These are phyloP conservation scores for Melieria picta DNA, from an alignment of 2,888 invertebrate genomes.

Conservation along the genomic window DNA sequence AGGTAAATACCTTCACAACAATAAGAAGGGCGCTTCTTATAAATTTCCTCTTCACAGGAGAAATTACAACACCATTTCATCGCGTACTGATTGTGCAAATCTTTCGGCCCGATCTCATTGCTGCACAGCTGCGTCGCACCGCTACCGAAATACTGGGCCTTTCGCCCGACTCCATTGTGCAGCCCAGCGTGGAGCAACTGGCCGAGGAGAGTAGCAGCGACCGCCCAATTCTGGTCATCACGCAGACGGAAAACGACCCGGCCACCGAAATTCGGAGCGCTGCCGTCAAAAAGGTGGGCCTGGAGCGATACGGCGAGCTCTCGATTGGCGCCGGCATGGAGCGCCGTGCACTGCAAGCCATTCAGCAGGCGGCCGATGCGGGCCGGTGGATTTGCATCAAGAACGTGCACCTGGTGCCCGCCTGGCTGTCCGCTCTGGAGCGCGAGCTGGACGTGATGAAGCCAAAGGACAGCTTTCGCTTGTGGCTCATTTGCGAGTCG, in stretches of 20 bases:
- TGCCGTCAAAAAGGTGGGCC: constrained; percentile 67
- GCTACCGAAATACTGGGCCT: constrained; percentile 70
- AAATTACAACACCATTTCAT: constrained; percentile 73
- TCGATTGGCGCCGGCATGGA: constrained; percentile 86
- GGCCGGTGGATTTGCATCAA: constrained; percentile 84
- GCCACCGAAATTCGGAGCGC: constrained; percentile 80
- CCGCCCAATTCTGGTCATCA: constrained; percentile 85
- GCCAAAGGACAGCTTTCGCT: constrained; percentile 71
- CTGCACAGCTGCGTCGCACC: constrained; percentile 76
- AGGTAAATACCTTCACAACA: constrained; percentile 57
- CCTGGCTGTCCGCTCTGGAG: constrained; percentile 76
- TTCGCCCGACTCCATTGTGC: constrained; percentile 54
- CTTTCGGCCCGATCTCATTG: constrained; percentile 83
- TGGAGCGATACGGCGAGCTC: constrained; percentile 72
- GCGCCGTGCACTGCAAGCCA: constrained; percentile 70
- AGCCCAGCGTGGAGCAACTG: constrained; percentile 60
- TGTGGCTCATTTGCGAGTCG: constrained; percentile 90
- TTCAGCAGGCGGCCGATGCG: constrained; percentile 70
- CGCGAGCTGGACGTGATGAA: constrained; percentile 71
- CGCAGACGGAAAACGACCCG: constrained; percentile 91
- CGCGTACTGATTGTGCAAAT: constrained; percentile 82
- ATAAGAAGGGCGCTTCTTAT: background rate
- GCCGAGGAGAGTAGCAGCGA: constrained; percentile 59
- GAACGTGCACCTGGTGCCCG: constrained; percentile 81
- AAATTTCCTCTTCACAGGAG: constrained; percentile 21